Evolutionary conservation across 2,113 vertebrate genomes (phyloP), one percentile per base, ranked within the genome.

Genomic region (Strix uralensis): DNA sequence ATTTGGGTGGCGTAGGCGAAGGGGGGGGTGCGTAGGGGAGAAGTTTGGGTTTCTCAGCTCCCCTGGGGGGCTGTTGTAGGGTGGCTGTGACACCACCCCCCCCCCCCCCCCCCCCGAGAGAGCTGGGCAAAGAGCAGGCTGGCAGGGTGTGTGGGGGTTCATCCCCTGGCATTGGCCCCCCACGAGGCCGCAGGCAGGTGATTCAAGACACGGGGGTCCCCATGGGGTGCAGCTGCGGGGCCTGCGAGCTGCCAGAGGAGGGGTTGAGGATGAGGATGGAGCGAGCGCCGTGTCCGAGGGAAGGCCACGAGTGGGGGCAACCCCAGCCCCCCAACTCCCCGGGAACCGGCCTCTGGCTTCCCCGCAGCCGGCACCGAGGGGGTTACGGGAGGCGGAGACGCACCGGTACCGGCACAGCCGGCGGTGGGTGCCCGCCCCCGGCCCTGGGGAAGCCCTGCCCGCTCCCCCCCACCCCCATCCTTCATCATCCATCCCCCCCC

Each of bases 351-450:
- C 23, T 26, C 11, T 2, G 15, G 10, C 57, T 34, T 15, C 36
- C 40, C 21, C 11, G 15, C 44, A n/a, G 11, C 59, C 77, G 79
- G 91, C 58, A 83, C 63, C 91, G 85, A 88, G 44, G 40, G 85
- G 85, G 91, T 92, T 92, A 92, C 85, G 11, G 85, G 7, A 29
- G 91, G 91, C 71, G 85, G 91, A 9, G 84, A 82, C 57, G 42
- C 71, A 32, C 73, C 81, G 89, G 58, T 9, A 70, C 84, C 78
- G 71, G 78, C 77, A 34, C 40, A 3, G 22, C 75, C 44, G 67
- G 61, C 62, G 40, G 69, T 69, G 83, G 54, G 62, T 26, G 20
- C 77, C 70, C 75, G 61, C 82, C 82, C 78, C 89, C 62, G 11
- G 83, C 90, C 84, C 71, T 36, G 78, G 78, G 84, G 63, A 77